These are phyloP conservation scores for Drosophila histrio DNA, from an alignment of 2,888 invertebrate genomes.

Conservation along the genomic window DNA sequence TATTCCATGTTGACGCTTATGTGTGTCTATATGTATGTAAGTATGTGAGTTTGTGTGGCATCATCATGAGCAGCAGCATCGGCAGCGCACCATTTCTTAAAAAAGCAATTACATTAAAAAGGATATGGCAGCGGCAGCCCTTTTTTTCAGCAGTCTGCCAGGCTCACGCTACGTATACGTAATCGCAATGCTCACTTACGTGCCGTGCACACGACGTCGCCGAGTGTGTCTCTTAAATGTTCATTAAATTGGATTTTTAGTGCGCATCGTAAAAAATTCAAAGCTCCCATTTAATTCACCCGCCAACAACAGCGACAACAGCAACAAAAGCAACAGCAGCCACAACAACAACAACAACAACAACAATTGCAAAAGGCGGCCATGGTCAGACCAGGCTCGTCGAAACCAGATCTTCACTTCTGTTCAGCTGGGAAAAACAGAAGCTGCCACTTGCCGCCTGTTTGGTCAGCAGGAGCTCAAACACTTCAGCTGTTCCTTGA, in stretches of 20 bases:
- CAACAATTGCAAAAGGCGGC: conserved; percentile 7
- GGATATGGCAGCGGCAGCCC: conserved; percentile 74
- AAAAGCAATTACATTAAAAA: conserved; percentile 83
- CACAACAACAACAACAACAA: not conserved
- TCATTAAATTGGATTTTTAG: conserved; percentile 83
- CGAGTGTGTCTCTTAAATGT: conserved; percentile 82
- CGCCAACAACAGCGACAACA: conserved; percentile 49
- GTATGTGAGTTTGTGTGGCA: conserved; percentile 46
- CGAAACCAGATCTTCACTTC: conserved; percentile 44
- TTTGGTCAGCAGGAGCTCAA: conserved; percentile 53
- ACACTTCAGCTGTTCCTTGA: conserved; percentile 52
- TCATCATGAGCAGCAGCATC: conserved; percentile 43
- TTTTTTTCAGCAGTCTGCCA: conserved; percentile 28
- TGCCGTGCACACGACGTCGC: conserved; percentile 41
- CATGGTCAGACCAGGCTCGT: conserved; percentile 3
- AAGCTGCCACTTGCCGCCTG: conserved; percentile 49
- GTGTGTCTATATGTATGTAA: conserved; percentile 27
- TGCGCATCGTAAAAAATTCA: conserved; percentile 81
- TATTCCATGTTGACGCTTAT: conserved; percentile 47
- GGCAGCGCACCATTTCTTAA: conserved; percentile 69
- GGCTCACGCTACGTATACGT: conserved; percentile 62
- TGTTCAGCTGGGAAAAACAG: conserved; percentile 24
- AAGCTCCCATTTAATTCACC: conserved; percentile 76
- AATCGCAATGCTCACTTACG: conserved; percentile 65
- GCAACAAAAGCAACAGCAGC: not conserved